Evolutionary conservation across 1,140 invertebrate species (phyloP).

Genomic region (Cotesia glomerata): DNA sequence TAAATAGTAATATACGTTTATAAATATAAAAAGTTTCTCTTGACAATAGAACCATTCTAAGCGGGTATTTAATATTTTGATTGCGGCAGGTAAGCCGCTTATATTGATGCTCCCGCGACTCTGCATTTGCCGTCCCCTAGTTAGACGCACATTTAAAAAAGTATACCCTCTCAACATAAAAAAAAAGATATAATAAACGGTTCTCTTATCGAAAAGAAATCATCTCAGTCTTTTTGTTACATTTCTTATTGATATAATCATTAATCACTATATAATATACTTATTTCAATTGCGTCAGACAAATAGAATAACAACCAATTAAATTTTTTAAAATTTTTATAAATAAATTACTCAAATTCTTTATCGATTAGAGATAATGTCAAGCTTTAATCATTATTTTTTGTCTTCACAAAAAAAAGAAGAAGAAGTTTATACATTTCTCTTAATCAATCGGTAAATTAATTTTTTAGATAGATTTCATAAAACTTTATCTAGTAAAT

Average conservation of each 20-base stretch:
- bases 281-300: neutral
- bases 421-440: too few relatives aligned
- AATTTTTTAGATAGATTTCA: too few relatives aligned
- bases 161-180: constrained; percentile 36
- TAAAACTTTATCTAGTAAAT: too few relatives aligned
- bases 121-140: constrained; percentile 12
- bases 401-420: too few relatives aligned
- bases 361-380: too few relatives aligned
- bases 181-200: neutral
- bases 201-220: constrained; percentile 8
- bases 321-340: too few relatives aligned
- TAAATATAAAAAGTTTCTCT: neutral
- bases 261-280: neutral
- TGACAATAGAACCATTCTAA: constrained; percentile 13
- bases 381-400: too few relatives aligned
- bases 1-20: constrained; percentile 10
- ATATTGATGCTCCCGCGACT: constrained; percentile 42
- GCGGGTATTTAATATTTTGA: constrained; percentile 61
- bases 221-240: neutral
- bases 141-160: constrained; percentile 48
- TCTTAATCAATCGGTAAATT: too few relatives aligned
- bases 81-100: constrained; percentile 60
- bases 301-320: neutral
- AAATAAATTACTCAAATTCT: too few relatives aligned
- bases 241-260: neutral